Evolutionary conservation across 2,113 vertebrate species (phyloP).

Genomic region (Epinephelus cyanopodus): DNA sequence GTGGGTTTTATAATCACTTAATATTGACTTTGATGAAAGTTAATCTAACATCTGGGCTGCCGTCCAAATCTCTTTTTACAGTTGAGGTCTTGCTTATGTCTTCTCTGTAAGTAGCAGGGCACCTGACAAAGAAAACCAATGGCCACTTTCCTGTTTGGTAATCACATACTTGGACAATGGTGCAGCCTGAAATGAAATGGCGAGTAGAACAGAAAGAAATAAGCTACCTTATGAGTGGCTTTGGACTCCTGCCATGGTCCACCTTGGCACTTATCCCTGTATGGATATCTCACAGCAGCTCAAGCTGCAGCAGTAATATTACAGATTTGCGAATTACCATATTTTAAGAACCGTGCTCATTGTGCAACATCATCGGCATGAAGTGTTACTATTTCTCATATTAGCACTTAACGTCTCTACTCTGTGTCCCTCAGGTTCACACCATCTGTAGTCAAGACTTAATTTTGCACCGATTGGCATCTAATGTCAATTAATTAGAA

Average conservation of each 20-base stretch:
- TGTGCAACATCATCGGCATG: neutral
- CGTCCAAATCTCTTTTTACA: constrained; percentile 55
- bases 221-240: constrained; percentile 41
- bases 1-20: constrained; percentile 55
- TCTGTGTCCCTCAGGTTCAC: constrained; percentile 29
- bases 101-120: constrained; percentile 36
- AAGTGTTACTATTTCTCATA: constrained; percentile 25
- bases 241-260: constrained; percentile 56
- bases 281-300: constrained; percentile 36
- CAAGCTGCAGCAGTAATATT: constrained; percentile 28
- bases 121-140: constrained; percentile 56
- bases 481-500: constrained; percentile 46
- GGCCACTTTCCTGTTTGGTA: constrained; percentile 57
- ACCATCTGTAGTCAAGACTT: constrained; percentile 12
- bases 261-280: constrained; percentile 37
- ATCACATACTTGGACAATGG: constrained; percentile 44
- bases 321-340: constrained; percentile 6
- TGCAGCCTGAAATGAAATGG: constrained; percentile 51
- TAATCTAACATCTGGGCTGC: constrained; percentile 59
- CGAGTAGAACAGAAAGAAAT: constrained; percentile 34
- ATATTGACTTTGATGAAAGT: constrained; percentile 71
- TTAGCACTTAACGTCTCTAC: constrained; percentile 12
- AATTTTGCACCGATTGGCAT: constrained; percentile 33
- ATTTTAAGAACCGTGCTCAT: neutral
- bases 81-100: constrained; percentile 46